Evolutionary conservation across 2,797 vertebrate species (phyloP), one percentile per base, ranked within the genome.

Genomic region (Brachyrhaphis roseni): DNA sequence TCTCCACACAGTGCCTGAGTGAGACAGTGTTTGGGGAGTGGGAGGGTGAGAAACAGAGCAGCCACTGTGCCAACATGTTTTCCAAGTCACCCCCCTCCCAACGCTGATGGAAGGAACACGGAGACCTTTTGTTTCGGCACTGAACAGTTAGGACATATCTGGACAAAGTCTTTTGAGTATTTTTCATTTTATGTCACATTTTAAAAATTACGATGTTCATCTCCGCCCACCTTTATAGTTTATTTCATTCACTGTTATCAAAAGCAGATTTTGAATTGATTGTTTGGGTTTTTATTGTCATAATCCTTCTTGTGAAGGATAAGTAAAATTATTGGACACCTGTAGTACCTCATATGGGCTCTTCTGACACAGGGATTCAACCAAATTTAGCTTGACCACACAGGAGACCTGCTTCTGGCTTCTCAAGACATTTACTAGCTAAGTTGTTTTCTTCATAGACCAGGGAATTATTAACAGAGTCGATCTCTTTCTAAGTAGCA

Each of bases 381-480:
- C 75, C 59, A 87, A 88, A 78, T 76, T 78, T 82, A 86, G 72
- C 55, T 86, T 70, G 83, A 78, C 82, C 79, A 79, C 78, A 36
- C 82, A 76, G 28, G 57, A 90, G 87, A 85, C 84, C 85, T 77
- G 81, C 92, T 92, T 93, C 90, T 92, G 91, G 81, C 77, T 82
- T 78, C 75, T 86, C 74, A 89, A 92, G 94, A 94, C 87, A 90
- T 71, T 62, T 92, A 94, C 79, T 82, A 84, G 80, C 57, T 72
- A 68, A 85, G 87, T 91, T 95, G 91, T 94, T 85, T 81, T 95
- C 92, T 84, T 81, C 80, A 82, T 81, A 75, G 59, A 83, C 86
- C 85, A 90, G 90, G 84, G 92, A 94, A 95, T 94, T 87, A 93
- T 93, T 92, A 93, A 81, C 94, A 95, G 93, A 81, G 89, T 78